Evolutionary conservation across 2,797 vertebrate genomes (phyloP).

Genomic region (Craterocephalus amniculus): DNA sequence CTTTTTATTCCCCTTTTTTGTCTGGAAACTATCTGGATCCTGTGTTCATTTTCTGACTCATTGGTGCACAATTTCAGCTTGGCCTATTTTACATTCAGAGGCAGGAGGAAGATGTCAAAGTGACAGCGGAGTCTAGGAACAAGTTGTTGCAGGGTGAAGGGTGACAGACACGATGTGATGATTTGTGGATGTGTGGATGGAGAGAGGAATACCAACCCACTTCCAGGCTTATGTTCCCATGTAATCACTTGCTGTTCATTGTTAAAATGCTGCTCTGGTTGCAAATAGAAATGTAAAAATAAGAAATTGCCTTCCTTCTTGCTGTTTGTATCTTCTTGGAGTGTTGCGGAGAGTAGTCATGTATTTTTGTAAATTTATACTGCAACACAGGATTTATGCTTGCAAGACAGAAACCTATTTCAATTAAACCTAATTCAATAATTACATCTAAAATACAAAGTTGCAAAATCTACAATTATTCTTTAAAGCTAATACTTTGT

Average conservation of each 20-base stretch:
- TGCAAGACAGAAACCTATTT: not conserved
- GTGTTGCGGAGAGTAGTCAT: not conserved
- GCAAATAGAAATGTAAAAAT: not conserved
- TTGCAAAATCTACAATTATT: not conserved
- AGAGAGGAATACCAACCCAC: not conserved
- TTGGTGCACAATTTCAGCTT: slow-evolving; percentile 48
- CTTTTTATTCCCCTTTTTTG: not conserved
- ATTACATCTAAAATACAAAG: not conserved
- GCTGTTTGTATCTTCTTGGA: not conserved
- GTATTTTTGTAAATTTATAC: not conserved
- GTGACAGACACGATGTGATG: slow-evolving; percentile 51
- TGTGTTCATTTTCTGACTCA: slow-evolving; percentile 51
- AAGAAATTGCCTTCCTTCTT: not conserved
- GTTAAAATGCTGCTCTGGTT: not conserved
- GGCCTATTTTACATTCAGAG: slow-evolving; percentile 65
- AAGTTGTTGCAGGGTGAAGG: slow-evolving; percentile 61
- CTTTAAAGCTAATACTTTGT: not conserved
- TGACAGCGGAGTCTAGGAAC: slow-evolving; percentile 63
- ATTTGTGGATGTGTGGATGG: slow-evolving; percentile 11
- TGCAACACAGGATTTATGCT: not conserved
- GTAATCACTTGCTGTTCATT: not conserved
- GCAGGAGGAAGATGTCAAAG: slow-evolving; percentile 62
- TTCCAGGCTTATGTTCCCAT: not conserved
- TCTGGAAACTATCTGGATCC: slow-evolving; percentile 33
- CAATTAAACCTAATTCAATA: not conserved